A percentile compares a stretch with the other conserved stretches of the same genome.
Conservation (phyloP, 2,113 vertebrate species). For the Ptilonorhynchus violaceus region DNA sequence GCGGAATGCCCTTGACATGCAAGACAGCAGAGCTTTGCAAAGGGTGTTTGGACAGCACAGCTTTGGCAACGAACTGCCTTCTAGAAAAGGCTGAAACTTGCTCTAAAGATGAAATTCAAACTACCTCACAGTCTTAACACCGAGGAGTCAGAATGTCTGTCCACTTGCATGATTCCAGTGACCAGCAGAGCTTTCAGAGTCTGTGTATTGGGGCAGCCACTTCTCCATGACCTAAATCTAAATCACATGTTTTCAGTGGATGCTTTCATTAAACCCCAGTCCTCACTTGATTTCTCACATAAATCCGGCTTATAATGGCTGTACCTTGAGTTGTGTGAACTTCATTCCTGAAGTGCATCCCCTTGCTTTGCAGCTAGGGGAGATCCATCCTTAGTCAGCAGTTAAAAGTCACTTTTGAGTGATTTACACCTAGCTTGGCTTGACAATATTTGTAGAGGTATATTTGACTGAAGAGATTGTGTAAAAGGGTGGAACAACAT, state of each 20-base stretch:
- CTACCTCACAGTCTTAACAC: background rate
- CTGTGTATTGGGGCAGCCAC: background rate
- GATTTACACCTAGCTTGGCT: background rate
- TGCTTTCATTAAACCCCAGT: background rate
- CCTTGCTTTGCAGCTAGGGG: background rate
- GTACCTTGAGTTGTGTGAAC: background rate
- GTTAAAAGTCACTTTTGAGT: background rate
- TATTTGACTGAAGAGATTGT: background rate
- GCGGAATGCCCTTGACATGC: fast-evolving
- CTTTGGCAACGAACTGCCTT: background rate
- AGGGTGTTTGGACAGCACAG: background rate
- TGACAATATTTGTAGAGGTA: background rate
- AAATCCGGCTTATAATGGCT: background rate
- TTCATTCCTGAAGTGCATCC: background rate
- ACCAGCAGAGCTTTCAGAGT: background rate
- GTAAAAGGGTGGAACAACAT: background rate
- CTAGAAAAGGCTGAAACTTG: background rate
- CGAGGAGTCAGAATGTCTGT: background rate
- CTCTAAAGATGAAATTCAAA: background rate
- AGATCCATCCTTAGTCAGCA: background rate
- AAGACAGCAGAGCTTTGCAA: background rate
- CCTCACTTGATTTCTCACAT: background rate
- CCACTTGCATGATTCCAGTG: background rate
- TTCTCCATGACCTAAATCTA: background rate
- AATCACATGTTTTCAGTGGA: background rate